Evolutionary conservation across 2,113 vertebrate species (phyloP), one percentile per base, ranked within the genome.

Genomic region (Psephotus haematonotus): DNA sequence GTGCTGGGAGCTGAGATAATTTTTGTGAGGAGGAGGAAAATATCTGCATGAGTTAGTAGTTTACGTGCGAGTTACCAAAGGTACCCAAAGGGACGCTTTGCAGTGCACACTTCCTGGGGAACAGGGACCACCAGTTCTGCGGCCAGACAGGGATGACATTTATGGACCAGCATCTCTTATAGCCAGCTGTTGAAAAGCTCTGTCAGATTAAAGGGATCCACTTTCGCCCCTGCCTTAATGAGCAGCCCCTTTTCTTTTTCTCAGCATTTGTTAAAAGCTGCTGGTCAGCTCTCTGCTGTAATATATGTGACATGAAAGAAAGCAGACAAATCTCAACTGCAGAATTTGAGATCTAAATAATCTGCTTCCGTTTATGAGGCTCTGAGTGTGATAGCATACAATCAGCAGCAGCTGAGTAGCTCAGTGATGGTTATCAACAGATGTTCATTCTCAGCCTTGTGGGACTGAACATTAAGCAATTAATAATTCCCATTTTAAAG

Each of bases 401-500:
- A 80, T 90, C 79, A 86, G 22, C 70, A 91, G 57, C 74, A 94
- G 59, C 68, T 82, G 87, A 96, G 87, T 95, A 95, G 71, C 85
- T 95, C 79, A 88, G 60, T 0, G 67, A 96, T 96, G 55, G 46
- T 95, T 96, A 96, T 94, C 95, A 88, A 46, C 92, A 92, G 92
- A 93, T 92, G 90, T 88, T 94, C 71, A 70, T 93, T 76, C 50
- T 92, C 41, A 83, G 74, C 46, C 82, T 82, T 77, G 63, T 91
- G 82, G 82, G 71, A 80, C 3, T 86, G 52, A 88, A 69, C 31
- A 81, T 29, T 90, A 93, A 83, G 91, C 83, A 78, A 96, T 87
- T 96, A 95, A 93, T 92, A 91, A 93, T 95, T 93, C 75, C 18
- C 39, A 83, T 90, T 92, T 93, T 91, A 59, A 78, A 90, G 52